Base-by-base conservation (phyloP, 2,113 vertebrate genomes). In the Oriolus oriolus region DNA sequence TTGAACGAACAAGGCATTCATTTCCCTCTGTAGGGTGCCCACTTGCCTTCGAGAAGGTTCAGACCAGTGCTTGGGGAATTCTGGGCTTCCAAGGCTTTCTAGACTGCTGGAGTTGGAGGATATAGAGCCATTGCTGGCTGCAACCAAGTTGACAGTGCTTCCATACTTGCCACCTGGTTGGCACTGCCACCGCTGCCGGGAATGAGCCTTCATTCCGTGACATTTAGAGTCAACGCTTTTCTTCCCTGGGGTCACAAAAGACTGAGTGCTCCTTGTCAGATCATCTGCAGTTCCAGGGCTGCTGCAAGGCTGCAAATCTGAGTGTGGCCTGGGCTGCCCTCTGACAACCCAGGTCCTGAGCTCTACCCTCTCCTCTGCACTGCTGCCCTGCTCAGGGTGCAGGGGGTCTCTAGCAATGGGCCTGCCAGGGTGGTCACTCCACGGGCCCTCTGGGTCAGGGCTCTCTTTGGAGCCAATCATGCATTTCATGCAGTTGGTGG, bases 11-110 rank as follows among this genome's bases (percentile, higher is more conserved):
- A 99, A 98, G 95, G 99, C 98, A 18, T 99, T 99, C 99, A 99
- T 99, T 98, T 99, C 99, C 56, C 99, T 98, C 98, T 99, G 99
- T 64, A 99, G 98, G 81, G 99, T 99, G 95, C 99, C 99, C 28
- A 96, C 98, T 47, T 98, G 99, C 95, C 98, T 98, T 96, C 95
- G 98, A 89, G 97, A 97, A 81, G 96, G 97, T 97, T 99, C 99
- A 6, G 98, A 96, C 75, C 97, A 95, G 65, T 89, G 96, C 42
- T 69, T 97, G 81, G 98, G 98, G 16, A 96, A 97, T 66, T 98
- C 98, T 83, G 98, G 96, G 90, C 98, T 98, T 97, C 98, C 98
- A 95, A 98, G 95, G 86, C 98, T 98, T 85, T 96, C 98, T 84
- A 98, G 97, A 98, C 99, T 99, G 98, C 99, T 98, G 91, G 98